These are phyloP conservation scores for Sitobion miscanthi DNA, from an alignment of 1,140 invertebrate genomes.

Conservation along the genomic window DNA sequence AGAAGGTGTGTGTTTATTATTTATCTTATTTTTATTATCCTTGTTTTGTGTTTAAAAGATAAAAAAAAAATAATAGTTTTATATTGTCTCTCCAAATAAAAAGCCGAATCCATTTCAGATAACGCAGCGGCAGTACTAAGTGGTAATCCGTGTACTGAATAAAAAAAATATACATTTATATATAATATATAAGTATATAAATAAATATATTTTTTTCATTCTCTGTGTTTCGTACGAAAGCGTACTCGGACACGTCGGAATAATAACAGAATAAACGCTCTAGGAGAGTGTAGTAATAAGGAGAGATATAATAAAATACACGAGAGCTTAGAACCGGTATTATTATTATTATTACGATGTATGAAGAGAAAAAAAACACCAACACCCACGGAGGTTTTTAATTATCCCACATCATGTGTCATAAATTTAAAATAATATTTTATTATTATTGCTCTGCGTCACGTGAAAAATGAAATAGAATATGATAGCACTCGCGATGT, in stretches of 20 bases:
- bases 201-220: slow-evolving; percentile 23
- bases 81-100: slow-evolving; percentile 53
- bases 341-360: slow-evolving; percentile 50
- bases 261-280: slow-evolving; percentile 54
- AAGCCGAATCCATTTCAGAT: slow-evolving; percentile 53
- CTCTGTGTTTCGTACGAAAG: slow-evolving; percentile 12
- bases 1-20: slow-evolving; percentile 49
- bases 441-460: slow-evolving; percentile 52
- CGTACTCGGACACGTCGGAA: slow-evolving; percentile 49
- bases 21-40: slow-evolving; percentile 47
- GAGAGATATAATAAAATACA: slow-evolving; percentile 54
- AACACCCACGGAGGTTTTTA: slow-evolving; percentile 57
- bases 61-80: slow-evolving; percentile 35
- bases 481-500: slow-evolving; percentile 21
- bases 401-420: slow-evolving; percentile 54
- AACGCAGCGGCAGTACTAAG: slow-evolving; percentile 49
- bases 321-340: slow-evolving; percentile 55
- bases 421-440: slow-evolving; percentile 56
- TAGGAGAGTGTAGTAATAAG: slow-evolving; percentile 47
- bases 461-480: slow-evolving; percentile 43
- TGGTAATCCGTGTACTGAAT: slow-evolving; percentile 56
- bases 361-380: slow-evolving; percentile 39
- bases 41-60: slow-evolving; percentile 44
- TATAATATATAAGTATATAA: not conserved
- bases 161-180: slow-evolving; percentile 42